Conservation (phyloP, 1,140 invertebrate genomes). For the Zaprionus inermis region DNA sequence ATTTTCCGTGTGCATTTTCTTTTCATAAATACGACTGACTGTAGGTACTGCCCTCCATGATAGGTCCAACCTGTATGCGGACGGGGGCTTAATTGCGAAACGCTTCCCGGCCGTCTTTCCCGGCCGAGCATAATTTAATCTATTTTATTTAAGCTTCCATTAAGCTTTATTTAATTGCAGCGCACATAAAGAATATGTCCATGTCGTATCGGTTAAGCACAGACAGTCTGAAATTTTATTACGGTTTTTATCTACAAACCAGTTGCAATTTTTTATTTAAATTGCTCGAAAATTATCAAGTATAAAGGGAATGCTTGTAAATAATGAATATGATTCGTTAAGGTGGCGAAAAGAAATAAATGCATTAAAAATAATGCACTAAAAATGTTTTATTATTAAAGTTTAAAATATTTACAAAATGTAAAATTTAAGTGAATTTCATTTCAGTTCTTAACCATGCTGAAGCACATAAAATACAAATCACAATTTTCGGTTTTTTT, state of each 20-base stretch:
- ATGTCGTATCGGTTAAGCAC: constrained; percentile 2
- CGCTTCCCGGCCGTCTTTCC: constrained; percentile 20
- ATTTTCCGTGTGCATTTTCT: constrained; percentile 25
- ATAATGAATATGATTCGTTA: not conserved
- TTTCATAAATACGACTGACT: constrained; percentile 19
- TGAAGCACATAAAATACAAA: too few relatives aligned
- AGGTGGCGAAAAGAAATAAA: not conserved
- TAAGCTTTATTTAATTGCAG: constrained; percentile 69
- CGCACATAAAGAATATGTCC: constrained; percentile 6
- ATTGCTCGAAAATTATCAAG: not conserved
- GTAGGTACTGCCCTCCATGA: constrained; percentile 20
- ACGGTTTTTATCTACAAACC: not conserved
- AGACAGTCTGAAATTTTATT: not conserved
- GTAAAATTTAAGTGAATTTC: too few relatives aligned
- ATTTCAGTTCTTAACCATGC: not conserved
- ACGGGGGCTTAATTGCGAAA: constrained; percentile 62
- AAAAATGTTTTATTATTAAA: too few relatives aligned
- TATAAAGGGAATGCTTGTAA: not conserved
- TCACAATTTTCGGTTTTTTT: not conserved
- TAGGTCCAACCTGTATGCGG: constrained; percentile 41
- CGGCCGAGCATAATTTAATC: constrained; percentile 58
- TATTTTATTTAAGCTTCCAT: constrained; percentile 62
- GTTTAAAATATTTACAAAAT: too few relatives aligned
- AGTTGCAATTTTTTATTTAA: not conserved
- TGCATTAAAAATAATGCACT: too few relatives aligned